Base-by-base conservation (phyloP, 2,113 vertebrate species). In the Connochaetes taurinus region DNA sequence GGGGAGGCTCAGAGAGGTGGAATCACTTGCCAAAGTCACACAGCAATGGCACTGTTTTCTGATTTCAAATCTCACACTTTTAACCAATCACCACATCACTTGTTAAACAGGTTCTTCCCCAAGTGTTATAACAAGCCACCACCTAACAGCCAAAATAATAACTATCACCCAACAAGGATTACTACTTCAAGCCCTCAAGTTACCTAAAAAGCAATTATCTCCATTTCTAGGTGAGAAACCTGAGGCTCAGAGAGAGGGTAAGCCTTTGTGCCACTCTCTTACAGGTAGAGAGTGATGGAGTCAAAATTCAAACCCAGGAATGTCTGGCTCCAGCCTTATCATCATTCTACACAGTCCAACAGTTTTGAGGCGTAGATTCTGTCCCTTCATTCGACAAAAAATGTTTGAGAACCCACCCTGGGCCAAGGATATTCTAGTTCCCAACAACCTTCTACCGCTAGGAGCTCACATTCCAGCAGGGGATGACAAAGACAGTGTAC, bases 221-320 rank as follows among this genome's bases (percentile, higher is more conserved):
- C 45, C 53, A 53, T 86, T 91, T 92, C 78, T 17, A n/a, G 40
- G 15, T 71, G 45, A 31, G 45, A 94, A 92, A 86, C 82, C 12
- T 11, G n/a, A 91, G 55, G 1, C 50, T 95, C 27, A 67, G 40
- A 55, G 36, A 84, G 43, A 84, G 14, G 3, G 45, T 62, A 52
- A 92, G 27, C 53, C 43, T 40, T 23, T 57, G n/a, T 81, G 23
- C 40, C 52, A 95, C n/a, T n/a, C n/a, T n/a, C n/a, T 74, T 47
- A 81, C 27, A 76, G 57, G 17, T n/a, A 43, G 91, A 23, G 90
- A 96, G 50, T 8, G n/a, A 84, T 45, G 23, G 47, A 84, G 60
- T 16, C 81, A 91, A 87, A 90, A 91, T 94, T 91, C 29, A 95
- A 95, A 85, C 78, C 43, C 27, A 95, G 53, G 21, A 58, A 95